These are phyloP conservation scores for Huso huso DNA, from an alignment of 2,797 vertebrate genomes.

Conservation along the genomic window DNA sequence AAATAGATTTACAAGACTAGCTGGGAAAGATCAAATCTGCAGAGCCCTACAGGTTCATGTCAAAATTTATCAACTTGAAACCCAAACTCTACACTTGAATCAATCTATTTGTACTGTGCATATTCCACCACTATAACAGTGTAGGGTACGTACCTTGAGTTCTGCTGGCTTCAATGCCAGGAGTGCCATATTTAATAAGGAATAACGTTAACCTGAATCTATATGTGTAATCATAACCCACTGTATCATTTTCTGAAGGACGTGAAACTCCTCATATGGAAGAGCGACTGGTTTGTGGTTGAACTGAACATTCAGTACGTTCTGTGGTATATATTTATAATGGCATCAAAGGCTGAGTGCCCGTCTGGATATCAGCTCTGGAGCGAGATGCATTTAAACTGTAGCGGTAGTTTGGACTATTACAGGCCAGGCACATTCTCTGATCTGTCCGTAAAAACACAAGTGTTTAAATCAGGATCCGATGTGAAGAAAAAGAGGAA, in stretches of 20 bases:
- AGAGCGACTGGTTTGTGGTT: constrained; percentile 32
- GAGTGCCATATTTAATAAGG: too few relatives aligned
- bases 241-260: constrained; percentile 33
- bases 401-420: constrained; percentile 4
- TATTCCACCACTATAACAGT: too few relatives aligned
- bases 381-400: constrained; percentile 26
- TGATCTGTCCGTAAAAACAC: background rate
- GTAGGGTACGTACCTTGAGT: background rate
- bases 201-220: constrained; percentile 10
- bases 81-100: too few relatives aligned
- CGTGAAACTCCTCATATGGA: constrained; percentile 44
- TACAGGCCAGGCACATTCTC: too few relatives aligned
- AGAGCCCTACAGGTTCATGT: too few relatives aligned
- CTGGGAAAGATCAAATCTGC: too few relatives aligned
- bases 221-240: constrained; percentile 37
- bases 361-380: constrained; percentile 24
- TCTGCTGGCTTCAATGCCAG: background rate
- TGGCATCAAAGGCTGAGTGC: constrained; percentile 25
- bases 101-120: too few relatives aligned
- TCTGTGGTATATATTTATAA: constrained; percentile 32
- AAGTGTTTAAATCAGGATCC: constrained; percentile 46
- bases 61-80: too few relatives aligned
- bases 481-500: constrained; percentile 39
- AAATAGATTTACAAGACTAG: too few relatives aligned
- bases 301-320: constrained; percentile 43